Percentiles rank a stretch among this genome's conserved stretches.
Evolutionary conservation across 2,888 invertebrate genomes (phyloP).

Genomic region (Steinernema hermaphroditum): DNA sequence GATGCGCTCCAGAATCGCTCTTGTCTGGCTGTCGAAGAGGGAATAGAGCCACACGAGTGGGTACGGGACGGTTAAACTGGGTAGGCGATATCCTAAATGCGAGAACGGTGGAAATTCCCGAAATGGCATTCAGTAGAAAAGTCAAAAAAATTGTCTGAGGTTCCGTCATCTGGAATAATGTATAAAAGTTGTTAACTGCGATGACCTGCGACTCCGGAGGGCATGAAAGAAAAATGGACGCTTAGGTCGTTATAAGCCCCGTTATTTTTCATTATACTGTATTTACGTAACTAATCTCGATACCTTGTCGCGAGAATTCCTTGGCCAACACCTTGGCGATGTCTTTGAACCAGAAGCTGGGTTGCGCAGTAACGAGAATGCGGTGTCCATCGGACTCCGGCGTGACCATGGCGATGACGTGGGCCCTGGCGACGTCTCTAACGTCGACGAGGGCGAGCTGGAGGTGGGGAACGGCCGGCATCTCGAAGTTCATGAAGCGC

Average conservation of each 20-base stretch:
- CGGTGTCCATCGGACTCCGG: slow-evolving; percentile 69
- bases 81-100: slow-evolving; percentile 67
- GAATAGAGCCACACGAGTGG: slow-evolving; percentile 67
- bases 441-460: slow-evolving; percentile 70
- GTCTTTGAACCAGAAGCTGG: slow-evolving; percentile 69
- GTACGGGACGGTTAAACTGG: slow-evolving; percentile 68
- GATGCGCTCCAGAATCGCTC: slow-evolving; percentile 66
- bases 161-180: no score
- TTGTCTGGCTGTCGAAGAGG: slow-evolving; percentile 68
- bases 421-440: slow-evolving; percentile 70
- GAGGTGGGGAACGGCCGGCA: slow-evolving; percentile 67
- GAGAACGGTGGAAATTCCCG: background rate
- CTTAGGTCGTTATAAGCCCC: no score
- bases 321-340: slow-evolving; percentile 69
- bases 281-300: no score
- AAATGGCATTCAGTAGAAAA: background rate
- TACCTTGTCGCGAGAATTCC: slow-evolving; percentile 70
- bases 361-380: slow-evolving; percentile 63
- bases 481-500: slow-evolving; percentile 58
- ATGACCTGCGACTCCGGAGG: background rate
- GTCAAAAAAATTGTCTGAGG: background rate
- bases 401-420: slow-evolving; percentile 69
- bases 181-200: background rate
- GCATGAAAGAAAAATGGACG: background rate
- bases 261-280: no score